phyloP scores from a whole-genome alignment of 2,113 vertebrate species.

The Trinectes maculatus region DNA sequence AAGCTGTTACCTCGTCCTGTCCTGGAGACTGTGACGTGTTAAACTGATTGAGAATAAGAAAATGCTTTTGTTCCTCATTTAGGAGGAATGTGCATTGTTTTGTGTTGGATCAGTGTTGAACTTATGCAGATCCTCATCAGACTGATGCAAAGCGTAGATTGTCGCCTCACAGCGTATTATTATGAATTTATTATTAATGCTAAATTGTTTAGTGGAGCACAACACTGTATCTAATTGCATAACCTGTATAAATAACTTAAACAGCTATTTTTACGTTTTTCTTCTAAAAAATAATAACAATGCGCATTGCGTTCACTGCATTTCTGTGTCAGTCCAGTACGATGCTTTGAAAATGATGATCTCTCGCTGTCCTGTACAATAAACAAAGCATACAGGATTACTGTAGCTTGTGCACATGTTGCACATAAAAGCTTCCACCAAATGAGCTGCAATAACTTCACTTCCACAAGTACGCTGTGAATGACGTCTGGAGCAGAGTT shows the following conservation, averaged over 20 bases:
- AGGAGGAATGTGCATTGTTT: not conserved
- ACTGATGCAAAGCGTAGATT: not conserved
- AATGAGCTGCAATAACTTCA: constrained; percentile 54
- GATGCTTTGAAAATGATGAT: too few species aligned
- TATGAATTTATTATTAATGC: not conserved
- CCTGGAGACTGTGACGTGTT: constrained; percentile 2
- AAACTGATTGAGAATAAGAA: not conserved
- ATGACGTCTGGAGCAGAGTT: constrained; percentile 28
- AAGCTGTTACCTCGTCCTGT: not conserved
- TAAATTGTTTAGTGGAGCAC: not conserved
- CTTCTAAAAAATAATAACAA: too few species aligned
- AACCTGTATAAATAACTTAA: too few species aligned
- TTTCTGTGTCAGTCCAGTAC: too few species aligned
- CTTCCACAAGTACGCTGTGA: constrained; percentile 49
- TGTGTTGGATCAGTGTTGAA: not conserved
- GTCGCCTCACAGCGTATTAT: not conserved
- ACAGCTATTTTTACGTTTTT: too few species aligned
- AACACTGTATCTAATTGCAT: not conserved
- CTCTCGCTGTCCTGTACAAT: not conserved
- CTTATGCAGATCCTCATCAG: not conserved
- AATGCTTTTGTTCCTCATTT: not conserved
- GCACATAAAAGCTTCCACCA: constrained; percentile 14
- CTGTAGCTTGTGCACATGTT: not conserved
- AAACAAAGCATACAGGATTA: not conserved
- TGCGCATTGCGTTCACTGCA: too few species aligned